phyloP scores from a whole-genome alignment of 2,113 vertebrate genomes.

The Fregata magnificens region DNA sequence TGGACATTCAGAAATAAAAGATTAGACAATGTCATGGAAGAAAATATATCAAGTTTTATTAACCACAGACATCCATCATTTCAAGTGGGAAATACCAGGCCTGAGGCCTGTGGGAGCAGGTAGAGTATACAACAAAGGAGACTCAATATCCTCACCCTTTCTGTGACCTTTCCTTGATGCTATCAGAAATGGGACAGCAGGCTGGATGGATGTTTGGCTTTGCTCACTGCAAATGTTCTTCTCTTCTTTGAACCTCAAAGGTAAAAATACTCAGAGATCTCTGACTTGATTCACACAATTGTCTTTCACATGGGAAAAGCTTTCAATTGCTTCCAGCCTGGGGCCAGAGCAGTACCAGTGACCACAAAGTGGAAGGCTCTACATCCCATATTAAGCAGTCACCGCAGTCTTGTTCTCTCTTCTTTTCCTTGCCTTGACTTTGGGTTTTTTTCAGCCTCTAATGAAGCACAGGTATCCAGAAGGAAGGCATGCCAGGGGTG shows the following conservation, averaged over 20 bases:
- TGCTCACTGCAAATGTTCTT: background rate
- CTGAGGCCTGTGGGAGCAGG: background rate
- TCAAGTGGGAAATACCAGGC: background rate
- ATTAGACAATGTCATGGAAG: background rate
- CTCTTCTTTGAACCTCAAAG: slow-evolving; percentile 19
- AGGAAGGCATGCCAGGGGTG: slow-evolving; percentile 49
- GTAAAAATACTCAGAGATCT: background rate
- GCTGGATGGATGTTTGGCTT: background rate
- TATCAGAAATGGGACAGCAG: background rate
- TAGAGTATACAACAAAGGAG: background rate
- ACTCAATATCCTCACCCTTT: background rate
- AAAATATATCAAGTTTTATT: background rate
- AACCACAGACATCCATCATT: background rate
- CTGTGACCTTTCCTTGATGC: background rate
- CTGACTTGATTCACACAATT: background rate
- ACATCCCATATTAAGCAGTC: background rate
- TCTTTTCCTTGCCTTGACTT: slow-evolving; percentile 12
- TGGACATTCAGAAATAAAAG: background rate
- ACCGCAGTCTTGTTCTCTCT: slow-evolving; percentile 9
- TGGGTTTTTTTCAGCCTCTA: background rate
- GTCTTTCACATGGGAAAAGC: slow-evolving; percentile 4
- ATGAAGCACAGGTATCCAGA: slow-evolving; percentile 55
- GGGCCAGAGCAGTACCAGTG: background rate
- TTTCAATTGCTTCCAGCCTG: slow-evolving; percentile 21
- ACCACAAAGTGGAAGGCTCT: slow-evolving; percentile 21